phyloP scores from a whole-genome alignment of 1,140 invertebrate genomes.

The Agraylea sexmaculata region DNA sequence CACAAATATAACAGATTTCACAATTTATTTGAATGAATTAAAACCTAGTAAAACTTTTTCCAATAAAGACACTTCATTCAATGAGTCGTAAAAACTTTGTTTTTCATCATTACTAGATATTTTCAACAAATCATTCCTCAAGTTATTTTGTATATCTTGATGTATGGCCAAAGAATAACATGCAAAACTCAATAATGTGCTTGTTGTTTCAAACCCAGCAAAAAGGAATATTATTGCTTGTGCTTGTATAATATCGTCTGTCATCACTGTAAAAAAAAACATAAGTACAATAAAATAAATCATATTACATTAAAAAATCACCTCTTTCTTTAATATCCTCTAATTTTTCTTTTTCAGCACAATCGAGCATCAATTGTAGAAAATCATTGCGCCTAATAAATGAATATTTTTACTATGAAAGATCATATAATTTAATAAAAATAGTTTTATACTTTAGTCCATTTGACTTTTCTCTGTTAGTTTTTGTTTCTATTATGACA shows the following conservation, averaged over 20 bases:
- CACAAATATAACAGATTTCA: slow-evolving; percentile 7
- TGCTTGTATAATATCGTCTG: slow-evolving; percentile 33
- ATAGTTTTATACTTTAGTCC: slow-evolving; percentile 13
- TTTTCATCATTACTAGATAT: slow-evolving; percentile 31
- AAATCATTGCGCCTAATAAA: slow-evolving; percentile 30
- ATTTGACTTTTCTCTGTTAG: slow-evolving; percentile 8
- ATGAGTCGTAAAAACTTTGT: slow-evolving; percentile 42
- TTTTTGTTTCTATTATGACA: slow-evolving; percentile 15
- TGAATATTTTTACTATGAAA: slow-evolving; percentile 13
- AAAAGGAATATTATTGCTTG: slow-evolving; percentile 36
- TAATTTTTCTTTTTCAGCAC: slow-evolving; percentile 26
- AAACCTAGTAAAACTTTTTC: slow-evolving; percentile 40
- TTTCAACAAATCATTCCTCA: slow-evolving; percentile 44
- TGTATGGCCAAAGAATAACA: slow-evolving; percentile 45
- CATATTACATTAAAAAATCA: slow-evolving; percentile 1
- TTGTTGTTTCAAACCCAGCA: slow-evolving; percentile 40
- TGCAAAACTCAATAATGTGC: slow-evolving; percentile 41
- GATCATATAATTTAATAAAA: slow-evolving; percentile 2
- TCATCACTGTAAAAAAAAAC: slow-evolving; percentile 27
- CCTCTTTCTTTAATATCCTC: slow-evolving; percentile 22
- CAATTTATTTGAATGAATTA: slow-evolving; percentile 6
- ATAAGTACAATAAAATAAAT: slow-evolving; percentile 1
- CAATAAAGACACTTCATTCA: slow-evolving; percentile 41
- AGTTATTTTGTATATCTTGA: slow-evolving; percentile 47
- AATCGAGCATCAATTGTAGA: slow-evolving; percentile 30